Evolutionary conservation across 1,140 invertebrate species (phyloP), one percentile per base, ranked within the genome.

Genomic region (Stegodyphus mimosarum): DNA sequence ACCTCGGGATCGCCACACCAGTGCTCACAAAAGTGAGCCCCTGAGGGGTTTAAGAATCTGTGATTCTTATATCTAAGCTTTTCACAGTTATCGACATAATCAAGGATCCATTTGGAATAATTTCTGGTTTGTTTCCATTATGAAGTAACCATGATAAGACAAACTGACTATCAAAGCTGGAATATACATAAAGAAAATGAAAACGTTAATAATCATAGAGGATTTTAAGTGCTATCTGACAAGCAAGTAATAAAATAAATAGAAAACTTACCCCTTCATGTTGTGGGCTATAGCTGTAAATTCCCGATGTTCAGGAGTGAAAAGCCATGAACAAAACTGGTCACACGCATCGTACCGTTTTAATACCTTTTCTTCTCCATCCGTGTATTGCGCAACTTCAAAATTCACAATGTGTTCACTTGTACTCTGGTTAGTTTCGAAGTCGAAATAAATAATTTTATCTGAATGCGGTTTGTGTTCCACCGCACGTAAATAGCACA

Each of bases 241-340:
- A 60, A 60, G 5, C 15, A 60, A 60, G 55, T 11, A 60, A 60
- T 9, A 11, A 11, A 15, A 11, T 9, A 60, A 60, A 60, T 9
- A 60, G 9, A 11, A 60, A 11, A 60, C 64, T 67, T 67, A 67
- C 64, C 64, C 64, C 17, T 67, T 67, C 6, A 67, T 67, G 64
- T 67, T 67, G n/a, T 67, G 64, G 7, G 64, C 64, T 15, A 95
- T 96, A 89, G 91, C 91, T 63, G 95, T 67, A 67, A 15, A 67
- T 7, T 7, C 11, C 17, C n/a, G 9, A 17, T 67, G 64, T n/a
- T 67, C 64, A 17, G 17, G 17, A 7, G 64, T 17, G n/a, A 17
- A 67, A 17, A 67, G n/a, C 64, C 64, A 67, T 67, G 64, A 15
- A 67, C 64, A 67, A 67, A 67, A 67, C 9, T 17, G 10, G 7